phyloP scores from a whole-genome alignment of 2,113 vertebrate species.

The Myrmophylax atrothorax region DNA sequence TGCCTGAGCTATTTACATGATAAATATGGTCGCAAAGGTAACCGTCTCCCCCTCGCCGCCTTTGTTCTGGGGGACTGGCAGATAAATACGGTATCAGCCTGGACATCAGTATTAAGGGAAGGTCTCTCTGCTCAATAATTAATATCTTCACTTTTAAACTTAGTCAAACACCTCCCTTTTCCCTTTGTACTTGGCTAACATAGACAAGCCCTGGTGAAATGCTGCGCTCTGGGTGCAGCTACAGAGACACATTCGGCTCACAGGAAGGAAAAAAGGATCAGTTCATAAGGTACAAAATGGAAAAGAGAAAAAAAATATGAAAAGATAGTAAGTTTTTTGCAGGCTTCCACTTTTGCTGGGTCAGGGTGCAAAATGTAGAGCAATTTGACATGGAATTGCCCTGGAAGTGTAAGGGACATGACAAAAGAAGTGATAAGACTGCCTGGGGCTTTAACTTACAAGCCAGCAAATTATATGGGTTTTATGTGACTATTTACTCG shows the following conservation, averaged over 20 bases:
- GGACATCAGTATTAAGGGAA: constrained; percentile 43
- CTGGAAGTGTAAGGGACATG: constrained; percentile 52
- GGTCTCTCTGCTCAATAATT: constrained; percentile 41
- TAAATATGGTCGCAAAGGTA: constrained; percentile 73
- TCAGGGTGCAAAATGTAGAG: constrained; percentile 31
- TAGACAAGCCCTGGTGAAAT: not conserved
- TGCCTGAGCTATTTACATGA: constrained; percentile 73
- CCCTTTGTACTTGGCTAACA: not conserved
- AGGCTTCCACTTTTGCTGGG: constrained; percentile 13
- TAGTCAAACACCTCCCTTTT: not conserved
- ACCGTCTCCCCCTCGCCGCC: constrained; percentile 57
- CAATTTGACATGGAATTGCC: constrained; percentile 59
- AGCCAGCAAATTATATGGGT: constrained; percentile 64
- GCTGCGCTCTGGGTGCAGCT: not conserved
- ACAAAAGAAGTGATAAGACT: constrained; percentile 64
- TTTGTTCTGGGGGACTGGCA: constrained; percentile 68
- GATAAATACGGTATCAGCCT: constrained; percentile 69
- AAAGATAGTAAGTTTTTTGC: not conserved
- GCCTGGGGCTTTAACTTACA: constrained; percentile 71
- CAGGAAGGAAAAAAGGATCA: not conserved
- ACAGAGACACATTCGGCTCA: not conserved
- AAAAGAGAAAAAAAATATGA: not conserved
- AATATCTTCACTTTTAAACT: constrained; percentile 49
- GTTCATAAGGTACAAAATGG: not conserved
- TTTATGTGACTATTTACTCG: constrained; percentile 70